Evolutionary conservation across 2,797 vertebrate genomes (phyloP), one percentile per base, ranked within the genome.

Genomic region (Eptatretus atami): DNA sequence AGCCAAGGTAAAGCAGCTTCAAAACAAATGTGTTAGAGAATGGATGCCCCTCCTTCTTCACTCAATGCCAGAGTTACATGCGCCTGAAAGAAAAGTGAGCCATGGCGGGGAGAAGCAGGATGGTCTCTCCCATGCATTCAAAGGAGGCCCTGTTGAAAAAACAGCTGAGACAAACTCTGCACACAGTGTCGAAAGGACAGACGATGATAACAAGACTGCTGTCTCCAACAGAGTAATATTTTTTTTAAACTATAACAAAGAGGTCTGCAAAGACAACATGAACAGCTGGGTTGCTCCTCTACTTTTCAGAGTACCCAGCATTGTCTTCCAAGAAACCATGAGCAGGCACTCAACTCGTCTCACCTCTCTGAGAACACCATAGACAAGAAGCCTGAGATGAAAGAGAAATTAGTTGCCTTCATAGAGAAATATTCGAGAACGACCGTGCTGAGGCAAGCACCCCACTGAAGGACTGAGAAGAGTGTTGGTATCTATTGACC

Each of bases 381-480:
- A 44, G 31, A 44, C 31, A 44, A 44, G 31, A 44, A 44, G 31
- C 31, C 31, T 44, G 31, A 44, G 31, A 44, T 5, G 31, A 44
- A 44, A 44, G 31, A 44, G 31, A 4, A 44, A 44, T 44, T 44
- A 2, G 4, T 65, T 19, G n/a, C 6, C 55, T 65, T 65, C 53
- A 65, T 64, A 14, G 52, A 66, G n/a, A 65, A 65, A 65, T 64
- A n/a, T 65, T 64, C 53, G 9, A 64, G 11, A 25, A 52, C 52
- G 60, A 53, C 13, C 65, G 64, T 19, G 9, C 65, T 13, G 55
- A 65, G 52, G 15, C 25, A 64, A n/a, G 63, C 25, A 8, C 65
- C 65, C 12, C 24, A 12, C 66, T 66, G 71, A 69, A 73, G 64
- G 55, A 53, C n/a, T 68, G 44, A 65, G 19, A 66, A 13, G 67